phyloP scores from a whole-genome alignment of 1,140 invertebrate genomes.

The Gerris buenoi region DNA sequence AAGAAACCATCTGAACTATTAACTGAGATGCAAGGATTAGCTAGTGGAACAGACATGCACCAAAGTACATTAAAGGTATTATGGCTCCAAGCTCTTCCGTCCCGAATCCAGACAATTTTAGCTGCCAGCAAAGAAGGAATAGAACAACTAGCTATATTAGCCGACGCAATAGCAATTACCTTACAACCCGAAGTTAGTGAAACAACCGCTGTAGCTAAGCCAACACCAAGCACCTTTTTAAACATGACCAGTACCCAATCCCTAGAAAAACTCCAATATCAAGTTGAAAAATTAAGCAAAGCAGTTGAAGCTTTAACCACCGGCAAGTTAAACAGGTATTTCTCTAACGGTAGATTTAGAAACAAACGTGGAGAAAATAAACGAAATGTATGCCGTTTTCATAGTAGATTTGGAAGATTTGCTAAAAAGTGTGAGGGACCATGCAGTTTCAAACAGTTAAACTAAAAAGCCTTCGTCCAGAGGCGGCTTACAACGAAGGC shows the following conservation, averaged over 20 bases:
- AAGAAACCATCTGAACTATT: background rate
- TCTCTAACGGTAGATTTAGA: background rate
- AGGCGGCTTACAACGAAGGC: background rate
- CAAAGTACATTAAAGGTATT: background rate
- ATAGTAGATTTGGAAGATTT: background rate
- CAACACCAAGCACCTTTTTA: background rate
- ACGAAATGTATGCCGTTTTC: background rate
- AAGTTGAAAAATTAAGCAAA: background rate
- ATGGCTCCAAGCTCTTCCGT: background rate
- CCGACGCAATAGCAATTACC: background rate
- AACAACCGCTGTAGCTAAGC: background rate
- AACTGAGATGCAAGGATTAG: background rate
- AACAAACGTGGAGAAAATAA: background rate
- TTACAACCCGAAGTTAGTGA: background rate
- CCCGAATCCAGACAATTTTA: background rate
- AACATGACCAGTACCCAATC: background rate
- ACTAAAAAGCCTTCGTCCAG: background rate
- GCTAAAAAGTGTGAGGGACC: background rate
- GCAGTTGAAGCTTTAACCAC: background rate
- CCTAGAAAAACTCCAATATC: background rate
- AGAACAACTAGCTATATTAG: background rate
- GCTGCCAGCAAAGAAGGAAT: background rate
- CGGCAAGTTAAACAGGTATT: background rate
- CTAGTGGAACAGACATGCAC: background rate
- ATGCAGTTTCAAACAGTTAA: background rate